Evolutionary conservation across 2,888 invertebrate species (phyloP).

Genomic region (Ormyrus pomaceus): DNA sequence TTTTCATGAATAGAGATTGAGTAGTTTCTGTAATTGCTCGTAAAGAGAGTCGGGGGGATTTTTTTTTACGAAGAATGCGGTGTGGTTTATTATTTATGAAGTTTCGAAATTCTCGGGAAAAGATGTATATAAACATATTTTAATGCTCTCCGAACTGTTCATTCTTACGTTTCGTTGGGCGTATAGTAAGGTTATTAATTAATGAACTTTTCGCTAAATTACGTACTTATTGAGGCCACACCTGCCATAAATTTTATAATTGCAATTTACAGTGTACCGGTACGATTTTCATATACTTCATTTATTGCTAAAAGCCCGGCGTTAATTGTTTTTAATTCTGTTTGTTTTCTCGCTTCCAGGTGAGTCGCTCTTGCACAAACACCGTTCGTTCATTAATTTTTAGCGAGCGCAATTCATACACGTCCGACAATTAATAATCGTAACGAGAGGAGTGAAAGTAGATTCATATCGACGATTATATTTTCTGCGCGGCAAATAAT

Average conservation of each 20-base stretch:
- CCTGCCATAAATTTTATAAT: no score
- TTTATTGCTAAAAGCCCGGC: no score
- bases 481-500: not conserved
- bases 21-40: not conserved
- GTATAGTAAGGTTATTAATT: no score
- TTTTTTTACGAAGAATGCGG: not conserved
- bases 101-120: no score
- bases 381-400: slow-evolving; percentile 15
- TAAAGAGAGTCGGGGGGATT: not conserved
- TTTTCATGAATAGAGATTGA: not conserved
- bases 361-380: not conserved
- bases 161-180: no score
- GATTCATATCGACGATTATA: slow-evolving; percentile 9
- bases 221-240: no score
- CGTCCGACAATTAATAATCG: slow-evolving; percentile 35
- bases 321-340: slow-evolving; percentile 15
- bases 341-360: slow-evolving; percentile 24
- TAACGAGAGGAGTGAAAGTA: slow-evolving; percentile 49
- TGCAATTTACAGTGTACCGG: not conserved
- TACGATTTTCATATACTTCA: not conserved
- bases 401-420: slow-evolving; percentile 18
- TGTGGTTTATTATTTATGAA: no score
- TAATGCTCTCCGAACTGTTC: no score
- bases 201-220: no score
- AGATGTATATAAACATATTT: no score